These are phyloP conservation scores for Sinotaia quadrata DNA, from an alignment of 2,888 invertebrate species.

Conservation along the genomic window DNA sequence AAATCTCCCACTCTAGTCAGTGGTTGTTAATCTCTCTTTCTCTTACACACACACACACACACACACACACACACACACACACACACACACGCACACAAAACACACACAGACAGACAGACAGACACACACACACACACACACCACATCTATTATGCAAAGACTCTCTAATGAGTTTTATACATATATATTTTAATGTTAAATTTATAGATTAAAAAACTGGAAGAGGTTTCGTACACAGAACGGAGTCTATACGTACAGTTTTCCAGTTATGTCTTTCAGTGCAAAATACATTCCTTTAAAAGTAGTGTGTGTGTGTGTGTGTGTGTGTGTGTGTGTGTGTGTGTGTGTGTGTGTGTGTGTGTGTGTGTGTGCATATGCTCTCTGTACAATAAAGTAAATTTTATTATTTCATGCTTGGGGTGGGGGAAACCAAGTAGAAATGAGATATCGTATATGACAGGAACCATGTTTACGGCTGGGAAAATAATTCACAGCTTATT, in stretches of 20 bases:
- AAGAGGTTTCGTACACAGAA: too few species aligned
- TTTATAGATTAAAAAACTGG: too few species aligned
- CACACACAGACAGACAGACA: constrained; percentile 1
- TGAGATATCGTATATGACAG: too few species aligned
- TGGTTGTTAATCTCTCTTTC: not conserved
- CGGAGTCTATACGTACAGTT: too few species aligned
- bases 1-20: too few species aligned
- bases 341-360: constrained; percentile 8
- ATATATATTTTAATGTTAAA: not conserved
- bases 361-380: constrained; percentile 7
- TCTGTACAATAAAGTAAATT: not conserved
- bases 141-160: too few species aligned
- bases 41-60: not conserved
- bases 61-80: constrained; percentile 4
- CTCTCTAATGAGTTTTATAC: not conserved
- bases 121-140: constrained; percentile 4
- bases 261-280: not conserved
- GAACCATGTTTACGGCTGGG: too few species aligned
- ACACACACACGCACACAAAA: not conserved
- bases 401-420: not conserved
- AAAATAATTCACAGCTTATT: too few species aligned
- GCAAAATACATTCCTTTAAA: not conserved
- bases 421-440: too few species aligned
- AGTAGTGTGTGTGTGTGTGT: not conserved
- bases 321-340: constrained; percentile 2